Evolutionary conservation across 2,888 invertebrate genomes (phyloP).

Genomic region (Acronicta psi): DNA sequence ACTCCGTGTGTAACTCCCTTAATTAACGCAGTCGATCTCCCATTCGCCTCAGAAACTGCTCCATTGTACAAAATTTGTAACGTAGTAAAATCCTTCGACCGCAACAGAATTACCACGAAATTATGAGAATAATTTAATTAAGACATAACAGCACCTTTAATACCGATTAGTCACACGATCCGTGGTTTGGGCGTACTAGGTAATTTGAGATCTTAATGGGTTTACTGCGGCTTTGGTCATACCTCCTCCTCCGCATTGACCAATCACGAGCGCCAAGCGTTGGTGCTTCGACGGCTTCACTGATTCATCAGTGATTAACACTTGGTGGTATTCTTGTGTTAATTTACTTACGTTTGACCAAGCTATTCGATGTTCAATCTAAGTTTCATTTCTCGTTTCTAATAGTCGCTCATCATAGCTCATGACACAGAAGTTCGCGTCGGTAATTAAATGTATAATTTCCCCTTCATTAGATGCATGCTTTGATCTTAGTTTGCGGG

Average conservation of each 20-base stretch:
- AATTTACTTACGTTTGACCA: slow-evolving; percentile 56
- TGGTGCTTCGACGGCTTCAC: slow-evolving; percentile 77
- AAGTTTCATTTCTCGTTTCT: slow-evolving; percentile 46
- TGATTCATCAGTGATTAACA: slow-evolving; percentile 78
- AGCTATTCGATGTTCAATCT: slow-evolving; percentile 59
- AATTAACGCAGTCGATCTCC: slow-evolving; percentile 80
- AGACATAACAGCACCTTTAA: slow-evolving; percentile 86
- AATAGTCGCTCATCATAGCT: slow-evolving; percentile 57
- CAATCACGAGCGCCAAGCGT: slow-evolving; percentile 74
- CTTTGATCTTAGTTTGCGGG: slow-evolving; percentile 53
- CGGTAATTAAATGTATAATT: slow-evolving; percentile 54
- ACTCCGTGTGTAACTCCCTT: slow-evolving; percentile 73
- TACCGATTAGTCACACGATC: slow-evolving; percentile 87
- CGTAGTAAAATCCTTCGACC: slow-evolving; percentile 81
- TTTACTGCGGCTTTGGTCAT: slow-evolving; percentile 80
- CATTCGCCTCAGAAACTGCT: slow-evolving; percentile 82
- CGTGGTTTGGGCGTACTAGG: slow-evolving; percentile 84
- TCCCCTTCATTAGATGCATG: slow-evolving; percentile 52
- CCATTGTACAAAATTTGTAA: slow-evolving; percentile 85
- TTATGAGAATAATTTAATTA: slow-evolving; percentile 87
- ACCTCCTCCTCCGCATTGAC: slow-evolving; percentile 80
- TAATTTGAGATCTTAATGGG: slow-evolving; percentile 86
- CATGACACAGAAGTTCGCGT: slow-evolving; percentile 63
- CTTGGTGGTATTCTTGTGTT: slow-evolving; percentile 73
- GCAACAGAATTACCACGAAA: slow-evolving; percentile 77